phyloP scores from a whole-genome alignment of 2,797 vertebrate genomes.

The Clarias pachynema region DNA sequence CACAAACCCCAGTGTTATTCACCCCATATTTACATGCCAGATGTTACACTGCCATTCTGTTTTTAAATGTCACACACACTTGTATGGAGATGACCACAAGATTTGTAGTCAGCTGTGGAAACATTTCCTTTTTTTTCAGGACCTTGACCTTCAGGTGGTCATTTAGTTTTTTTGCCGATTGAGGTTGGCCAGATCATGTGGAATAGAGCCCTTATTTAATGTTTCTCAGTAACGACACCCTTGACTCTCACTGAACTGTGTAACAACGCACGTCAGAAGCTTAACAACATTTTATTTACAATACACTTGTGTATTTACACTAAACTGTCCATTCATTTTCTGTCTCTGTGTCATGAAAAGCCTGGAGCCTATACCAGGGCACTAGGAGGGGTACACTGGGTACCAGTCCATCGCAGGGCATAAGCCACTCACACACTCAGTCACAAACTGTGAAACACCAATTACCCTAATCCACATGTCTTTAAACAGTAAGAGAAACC shows the following conservation, averaged over 20 bases:
- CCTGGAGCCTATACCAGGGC: too few species aligned
- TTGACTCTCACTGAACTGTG: background rate
- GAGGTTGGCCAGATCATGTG: background rate
- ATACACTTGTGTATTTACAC: too few species aligned
- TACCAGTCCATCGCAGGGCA: too few species aligned
- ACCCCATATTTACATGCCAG: slow-evolving; percentile 54
- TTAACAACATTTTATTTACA: too few species aligned
- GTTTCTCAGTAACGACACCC: background rate
- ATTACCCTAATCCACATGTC: too few species aligned
- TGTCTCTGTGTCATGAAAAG: too few species aligned
- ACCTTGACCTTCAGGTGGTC: slow-evolving; percentile 57
- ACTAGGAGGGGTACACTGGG: too few species aligned
- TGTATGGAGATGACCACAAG: slow-evolving; percentile 52
- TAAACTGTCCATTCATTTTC: too few species aligned
- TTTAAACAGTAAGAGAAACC: too few species aligned
- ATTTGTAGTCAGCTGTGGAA: slow-evolving; percentile 55
- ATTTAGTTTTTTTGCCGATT: slow-evolving; percentile 17
- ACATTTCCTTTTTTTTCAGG: slow-evolving; percentile 50
- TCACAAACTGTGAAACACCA: too few species aligned
- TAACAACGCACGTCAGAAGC: too few species aligned
- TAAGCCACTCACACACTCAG: too few species aligned
- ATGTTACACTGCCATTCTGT: slow-evolving; percentile 51
- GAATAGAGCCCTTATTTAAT: background rate
- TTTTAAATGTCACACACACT: slow-evolving; percentile 56
- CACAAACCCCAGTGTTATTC: slow-evolving; percentile 47